Percentiles rank a stretch among this genome's conserved stretches.
phyloP scores from a whole-genome alignment of 2,113 vertebrate species.

The Gnathonemus echidnorhynchus region DNA sequence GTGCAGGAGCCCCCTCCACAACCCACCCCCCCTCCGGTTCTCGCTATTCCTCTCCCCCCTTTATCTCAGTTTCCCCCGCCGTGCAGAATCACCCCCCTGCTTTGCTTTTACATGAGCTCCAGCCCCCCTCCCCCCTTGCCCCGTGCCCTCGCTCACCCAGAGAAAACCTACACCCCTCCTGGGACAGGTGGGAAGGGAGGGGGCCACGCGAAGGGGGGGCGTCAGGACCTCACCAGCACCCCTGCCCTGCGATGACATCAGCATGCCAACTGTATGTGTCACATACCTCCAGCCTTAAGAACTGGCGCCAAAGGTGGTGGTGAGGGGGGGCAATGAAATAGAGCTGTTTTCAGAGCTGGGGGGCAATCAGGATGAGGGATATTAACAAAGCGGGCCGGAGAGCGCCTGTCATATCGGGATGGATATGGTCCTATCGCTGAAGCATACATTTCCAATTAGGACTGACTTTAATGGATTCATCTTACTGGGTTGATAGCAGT shows the following conservation, averaged over 20 bases:
- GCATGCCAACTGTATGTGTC: conserved; percentile 2
- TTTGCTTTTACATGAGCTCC: conserved; percentile 21
- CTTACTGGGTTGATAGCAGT: background rate
- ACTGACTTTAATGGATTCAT: background rate
- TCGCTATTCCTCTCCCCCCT: background rate
- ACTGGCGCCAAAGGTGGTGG: background rate
- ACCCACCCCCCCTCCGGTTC: background rate
- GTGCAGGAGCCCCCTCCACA: background rate
- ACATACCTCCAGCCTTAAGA: background rate
- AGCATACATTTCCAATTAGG: background rate
- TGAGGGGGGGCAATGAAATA: conserved; percentile 24
- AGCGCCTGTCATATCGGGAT: background rate
- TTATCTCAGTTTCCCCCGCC: conserved; percentile 27
- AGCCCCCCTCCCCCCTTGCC: conserved; percentile 19
- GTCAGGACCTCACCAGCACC: conserved; percentile 50
- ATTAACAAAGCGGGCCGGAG: background rate
- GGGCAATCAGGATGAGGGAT: background rate
- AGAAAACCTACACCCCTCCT: conserved; percentile 46
- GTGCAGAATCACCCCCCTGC: conserved; percentile 37
- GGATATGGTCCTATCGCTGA: background rate
- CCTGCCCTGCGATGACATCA: conserved; percentile 45
- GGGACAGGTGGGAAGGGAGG: conserved; percentile 18
- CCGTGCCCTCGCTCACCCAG: conserved; percentile 23
- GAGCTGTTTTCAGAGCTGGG: conserved; percentile 14
- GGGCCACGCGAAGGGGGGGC: conserved; percentile 26